Evolutionary conservation across 92 coral and sea anemone genomes (phyloP).

Genomic region (Palythoa grandis): DNA sequence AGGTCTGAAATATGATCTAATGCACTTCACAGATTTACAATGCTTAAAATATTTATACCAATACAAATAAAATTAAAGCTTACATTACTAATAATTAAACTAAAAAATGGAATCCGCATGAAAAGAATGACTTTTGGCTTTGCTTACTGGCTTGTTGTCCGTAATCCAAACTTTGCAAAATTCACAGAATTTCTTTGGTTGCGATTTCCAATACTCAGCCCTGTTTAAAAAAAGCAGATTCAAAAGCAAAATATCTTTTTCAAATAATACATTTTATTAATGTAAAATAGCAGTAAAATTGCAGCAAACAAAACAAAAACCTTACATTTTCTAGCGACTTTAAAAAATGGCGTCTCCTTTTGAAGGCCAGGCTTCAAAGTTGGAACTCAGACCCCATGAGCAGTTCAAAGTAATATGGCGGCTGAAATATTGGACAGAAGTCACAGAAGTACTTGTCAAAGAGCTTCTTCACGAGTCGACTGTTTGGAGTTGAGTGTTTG

Average conservation of each 20-base stretch:
- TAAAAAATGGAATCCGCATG: too few species aligned
- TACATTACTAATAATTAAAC: too few species aligned
- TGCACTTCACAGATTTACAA: too few species aligned
- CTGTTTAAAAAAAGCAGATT: constrained; percentile 43
- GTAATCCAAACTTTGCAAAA: constrained; percentile 99
- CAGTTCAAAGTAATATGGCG: constrained; percentile 16
- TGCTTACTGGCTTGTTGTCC: constrained; percentile 92
- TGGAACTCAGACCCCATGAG: neutral
- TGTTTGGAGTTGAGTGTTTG: too few species aligned
- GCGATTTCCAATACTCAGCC: constrained; percentile 98
- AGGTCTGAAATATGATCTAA: too few species aligned
- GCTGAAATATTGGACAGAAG: neutral
- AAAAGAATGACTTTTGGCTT: too few species aligned
- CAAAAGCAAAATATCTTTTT: neutral
- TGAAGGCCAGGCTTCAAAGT: neutral
- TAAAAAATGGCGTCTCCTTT: neutral
- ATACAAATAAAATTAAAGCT: too few species aligned
- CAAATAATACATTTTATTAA: too few species aligned
- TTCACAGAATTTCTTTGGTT: constrained; percentile 93
- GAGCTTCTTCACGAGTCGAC: too few species aligned
- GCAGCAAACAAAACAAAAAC: neutral
- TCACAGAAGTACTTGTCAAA: neutral
- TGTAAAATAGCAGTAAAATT: neutral
- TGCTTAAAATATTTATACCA: too few species aligned
- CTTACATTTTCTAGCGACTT: neutral